Percentiles rank a stretch among this genome's conserved stretches.
These are phyloP conservation scores for Epistrophe eligans DNA, from an alignment of 2,888 invertebrate genomes.

Conservation along the genomic window DNA sequence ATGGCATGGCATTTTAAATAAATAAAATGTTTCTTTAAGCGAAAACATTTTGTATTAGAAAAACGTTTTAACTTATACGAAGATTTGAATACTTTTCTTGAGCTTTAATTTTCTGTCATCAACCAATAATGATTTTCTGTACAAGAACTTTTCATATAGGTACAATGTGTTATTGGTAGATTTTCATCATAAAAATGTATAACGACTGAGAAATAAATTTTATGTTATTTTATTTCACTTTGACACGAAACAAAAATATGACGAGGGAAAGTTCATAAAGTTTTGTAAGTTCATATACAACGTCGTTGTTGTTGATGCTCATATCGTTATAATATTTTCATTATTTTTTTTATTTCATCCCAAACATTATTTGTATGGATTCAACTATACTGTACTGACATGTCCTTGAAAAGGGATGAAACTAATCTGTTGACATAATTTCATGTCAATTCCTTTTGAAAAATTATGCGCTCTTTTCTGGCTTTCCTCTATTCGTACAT, in stretches of 20 bases:
- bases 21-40: not conserved
- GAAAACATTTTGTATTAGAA: not conserved
- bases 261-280: not conserved
- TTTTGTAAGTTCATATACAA: not conserved
- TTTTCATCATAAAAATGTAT: not conserved
- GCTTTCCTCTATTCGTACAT: not conserved
- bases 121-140: not conserved
- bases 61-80: not conserved
- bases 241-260: not conserved
- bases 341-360: not conserved
- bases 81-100: not conserved
- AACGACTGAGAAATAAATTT: not conserved
- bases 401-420: conserved; percentile 17
- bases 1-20: not conserved
- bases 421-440: conserved; percentile 35
- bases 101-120: not conserved
- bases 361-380: not conserved
- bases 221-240: not conserved
- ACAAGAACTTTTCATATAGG: not conserved
- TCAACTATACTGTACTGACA: not conserved
- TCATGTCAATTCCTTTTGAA: conserved; percentile 15
- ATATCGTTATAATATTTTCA: not conserved
- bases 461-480: not conserved
- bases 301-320: not conserved
- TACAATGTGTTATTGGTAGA: not conserved